Base-by-base conservation (phyloP, 2,113 vertebrate species). In the Capricornis sumatraensis region DNA sequence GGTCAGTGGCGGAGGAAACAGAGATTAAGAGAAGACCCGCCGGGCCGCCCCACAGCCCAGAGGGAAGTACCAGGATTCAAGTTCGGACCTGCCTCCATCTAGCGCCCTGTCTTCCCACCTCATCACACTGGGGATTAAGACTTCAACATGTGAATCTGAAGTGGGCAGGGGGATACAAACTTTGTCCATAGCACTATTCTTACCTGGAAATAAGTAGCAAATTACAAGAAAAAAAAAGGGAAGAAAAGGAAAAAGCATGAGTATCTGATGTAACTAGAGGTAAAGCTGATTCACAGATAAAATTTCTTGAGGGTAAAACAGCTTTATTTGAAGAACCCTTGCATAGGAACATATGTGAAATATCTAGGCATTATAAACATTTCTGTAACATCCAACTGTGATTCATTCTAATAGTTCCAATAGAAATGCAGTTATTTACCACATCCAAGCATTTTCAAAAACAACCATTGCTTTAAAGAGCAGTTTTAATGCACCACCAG, bases 351-450 rank as follows among this genome's bases (percentile, higher is more conserved):
- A 50, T 36, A 67, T 83, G 30, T 93, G 86, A 97, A 97, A 94
- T 91, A 96, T 47, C 45, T 91, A 16, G 57, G 15, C 58, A 57
- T 93, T 96, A 78, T 96, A 94, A 83, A 50, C 3, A 94, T 95
- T 84, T 96, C 96, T 92, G 60, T 97, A 76, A 97, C 95, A 97
- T 93, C 47, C 83, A 95, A 55, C 79, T 94, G 64, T 95, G 94
- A 97, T 93, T 98, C 82, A 97, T 87, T 96, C 47, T 84, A 97
- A 93, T 79, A 95, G 76, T 71, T 71, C 74, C 50, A 94, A 89
- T 64, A 95, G 78, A 87, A 97, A 83, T 91, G 5, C 52, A 93
- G 96, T 94, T 89, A 97, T 96, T 81, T 93, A 47, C 45, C 23
- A 87, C 62, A 88, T 55, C 25, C 89, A 91, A 84, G 71, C 55